Base-by-base conservation (phyloP, 1,140 invertebrate genomes). In the Dreissena rostriformis region DNA sequence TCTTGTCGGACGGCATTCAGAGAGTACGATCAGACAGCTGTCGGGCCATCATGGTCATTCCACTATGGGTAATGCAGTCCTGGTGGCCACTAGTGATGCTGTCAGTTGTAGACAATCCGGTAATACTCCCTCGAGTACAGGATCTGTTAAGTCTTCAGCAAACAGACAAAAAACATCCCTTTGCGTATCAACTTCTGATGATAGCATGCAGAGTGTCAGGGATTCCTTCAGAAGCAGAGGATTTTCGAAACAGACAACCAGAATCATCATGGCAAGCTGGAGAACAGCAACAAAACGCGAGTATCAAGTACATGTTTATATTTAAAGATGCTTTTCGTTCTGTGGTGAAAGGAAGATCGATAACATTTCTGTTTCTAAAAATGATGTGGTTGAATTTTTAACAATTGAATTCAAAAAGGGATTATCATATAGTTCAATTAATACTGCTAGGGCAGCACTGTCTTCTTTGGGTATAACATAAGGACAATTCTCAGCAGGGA, bases 21-120 rank as follows among this genome's bases (percentile, higher is more conserved):
- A 81, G 82, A 29, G 67, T 86, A 22, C 49, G 14, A 19, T 14
- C 29, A 49, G 84, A 86, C 52, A 72, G 24, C 68, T 71, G 57
- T 4, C 17, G 28, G 24, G 51, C 39, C 15, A 29, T 86, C 17
- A 51, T 86, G 19, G 52, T 86, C 8, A 66, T 52, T 26, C 84
- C 84, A 49, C 6, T 66, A n/a, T 86, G 84, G 84, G 26, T 53
- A 55, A 86, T 73, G 28, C 84, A 86, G 72, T 68, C 19, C 7
- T 86, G 84, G 84, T 86, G 70, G 51, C 11, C 78, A 24, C 8
- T 15, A 10, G 10, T 81, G 67, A 72, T 82, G 78, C 6, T 24
- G 19, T 11, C 68, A 7, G 14, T 85, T 15, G 51, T 70, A 22
- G 57, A 74, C 15, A 29, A 15, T 0, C 78, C 77, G 14, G n/a